Evolutionary conservation across 2,888 invertebrate species (phyloP).

Genomic region (Latrodectus elegans): DNA sequence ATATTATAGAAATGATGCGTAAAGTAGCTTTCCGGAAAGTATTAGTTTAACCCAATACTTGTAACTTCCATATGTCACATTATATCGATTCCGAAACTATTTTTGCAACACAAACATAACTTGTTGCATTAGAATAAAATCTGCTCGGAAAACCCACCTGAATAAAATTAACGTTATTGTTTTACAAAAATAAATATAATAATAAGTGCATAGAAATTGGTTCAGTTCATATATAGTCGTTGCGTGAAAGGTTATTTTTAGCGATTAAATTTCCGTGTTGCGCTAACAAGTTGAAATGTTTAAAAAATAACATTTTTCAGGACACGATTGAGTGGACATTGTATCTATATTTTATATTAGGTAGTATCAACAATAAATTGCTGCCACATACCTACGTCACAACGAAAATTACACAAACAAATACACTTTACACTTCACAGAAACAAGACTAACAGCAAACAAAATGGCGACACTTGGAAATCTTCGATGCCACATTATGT

Average conservation of each 20-base stretch:
- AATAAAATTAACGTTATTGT: too few species aligned
- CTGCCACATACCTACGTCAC: constrained; percentile 62
- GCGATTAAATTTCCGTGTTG: constrained; percentile 65
- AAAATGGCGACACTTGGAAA: constrained; percentile 63
- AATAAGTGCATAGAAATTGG: too few species aligned
- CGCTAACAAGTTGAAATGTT: constrained; percentile 47
- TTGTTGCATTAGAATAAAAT: background rate
- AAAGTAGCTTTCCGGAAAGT: too few species aligned
- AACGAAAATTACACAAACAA: constrained; percentile 69
- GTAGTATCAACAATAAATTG: constrained; percentile 15
- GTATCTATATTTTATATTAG: background rate
- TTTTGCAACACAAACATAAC: background rate
- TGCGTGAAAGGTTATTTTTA: constrained; percentile 61
- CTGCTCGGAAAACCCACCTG: too few species aligned
- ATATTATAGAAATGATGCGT: too few species aligned
- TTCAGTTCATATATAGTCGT: constrained; percentile 11
- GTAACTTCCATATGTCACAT: background rate
- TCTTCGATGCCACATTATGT: constrained; percentile 64
- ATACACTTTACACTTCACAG: constrained; percentile 69
- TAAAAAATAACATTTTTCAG: constrained; percentile 40
- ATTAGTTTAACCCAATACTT: too few species aligned
- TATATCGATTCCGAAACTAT: constrained; percentile 3
- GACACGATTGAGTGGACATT: background rate
- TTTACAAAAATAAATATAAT: too few species aligned
- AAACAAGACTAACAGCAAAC: constrained; percentile 66